A percentile compares a stretch with the other conserved stretches of the same genome.
These are phyloP conservation scores for Pharmacophagus antenor DNA, from an alignment of 2,888 invertebrate genomes.

Conservation along the genomic window DNA sequence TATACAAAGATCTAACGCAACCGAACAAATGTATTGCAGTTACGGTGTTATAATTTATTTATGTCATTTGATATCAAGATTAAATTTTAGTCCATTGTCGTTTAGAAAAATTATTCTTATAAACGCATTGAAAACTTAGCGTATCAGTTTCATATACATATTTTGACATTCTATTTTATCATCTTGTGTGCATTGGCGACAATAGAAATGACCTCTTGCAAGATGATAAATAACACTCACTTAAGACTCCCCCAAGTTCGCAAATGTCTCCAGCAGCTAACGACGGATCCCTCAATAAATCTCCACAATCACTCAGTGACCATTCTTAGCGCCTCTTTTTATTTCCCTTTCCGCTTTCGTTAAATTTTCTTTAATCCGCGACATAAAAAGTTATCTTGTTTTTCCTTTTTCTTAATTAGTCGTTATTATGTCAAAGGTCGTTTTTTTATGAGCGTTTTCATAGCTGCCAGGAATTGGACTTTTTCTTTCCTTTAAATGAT, in stretches of 20 bases:
- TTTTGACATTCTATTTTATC: background rate
- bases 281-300: conserved; percentile 44
- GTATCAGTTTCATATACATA: too few species aligned
- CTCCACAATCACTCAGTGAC: conserved; percentile 39
- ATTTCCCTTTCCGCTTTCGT: conserved; percentile 31
- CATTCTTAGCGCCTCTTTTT: conserved; percentile 32
- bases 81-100: too few species aligned
- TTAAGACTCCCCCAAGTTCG: conserved; percentile 37
- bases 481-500: background rate
- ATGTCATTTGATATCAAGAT: too few species aligned
- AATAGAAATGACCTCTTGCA: conserved; percentile 14
- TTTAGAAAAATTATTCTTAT: too few species aligned
- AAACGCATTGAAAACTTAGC: too few species aligned
- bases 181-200: background rate
- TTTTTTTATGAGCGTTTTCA: background rate
- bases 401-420: conserved; percentile 32
- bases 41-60: too few species aligned
- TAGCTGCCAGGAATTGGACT: background rate
- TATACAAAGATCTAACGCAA: too few species aligned
- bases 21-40: too few species aligned
- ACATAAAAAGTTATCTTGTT: conserved; percentile 23
- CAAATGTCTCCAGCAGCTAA: conserved; percentile 37
- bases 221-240: conserved; percentile 31
- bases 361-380: conserved; percentile 34
- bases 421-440: conserved; percentile 19